A percentile compares a stretch with the other conserved stretches of the same genome.
Conservation (phyloP, 1,140 invertebrate genomes). For the Sitobion miscanthi region DNA sequence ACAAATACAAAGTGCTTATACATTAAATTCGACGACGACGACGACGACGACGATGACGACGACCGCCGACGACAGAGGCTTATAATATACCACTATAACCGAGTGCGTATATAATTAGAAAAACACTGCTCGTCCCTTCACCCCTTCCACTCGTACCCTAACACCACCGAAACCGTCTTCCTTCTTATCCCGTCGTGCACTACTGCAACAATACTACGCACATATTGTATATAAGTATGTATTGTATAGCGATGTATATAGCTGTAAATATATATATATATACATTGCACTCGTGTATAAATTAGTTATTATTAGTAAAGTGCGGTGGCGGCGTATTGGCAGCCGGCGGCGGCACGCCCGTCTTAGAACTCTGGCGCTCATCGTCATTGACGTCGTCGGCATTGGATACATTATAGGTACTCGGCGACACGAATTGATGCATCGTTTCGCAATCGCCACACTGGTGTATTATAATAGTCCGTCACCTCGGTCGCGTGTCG, state of each 20-base stretch:
- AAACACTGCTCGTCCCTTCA: background rate
- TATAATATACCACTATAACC: background rate
- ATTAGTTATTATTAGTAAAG: constrained; percentile 49
- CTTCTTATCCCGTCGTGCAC: background rate
- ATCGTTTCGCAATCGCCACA: constrained; percentile 2
- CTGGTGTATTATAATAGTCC: background rate
- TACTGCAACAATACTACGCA: background rate
- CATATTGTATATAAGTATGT: background rate
- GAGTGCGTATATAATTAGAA: constrained; percentile 27
- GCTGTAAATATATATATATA: background rate
- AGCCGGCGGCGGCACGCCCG: constrained; percentile 9
- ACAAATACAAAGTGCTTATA: background rate
- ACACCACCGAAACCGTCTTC: background rate
- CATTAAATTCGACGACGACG: background rate
- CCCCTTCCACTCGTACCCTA: background rate
- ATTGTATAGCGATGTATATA: background rate
- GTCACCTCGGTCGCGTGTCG: background rate
- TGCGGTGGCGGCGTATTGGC: constrained; percentile 1
- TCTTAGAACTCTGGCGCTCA: constrained; percentile 1
- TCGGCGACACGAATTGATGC: background rate
- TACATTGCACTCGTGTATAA: background rate
- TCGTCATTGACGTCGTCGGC: background rate
- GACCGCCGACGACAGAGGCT: background rate
- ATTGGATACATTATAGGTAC: background rate
- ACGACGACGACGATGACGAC: background rate